phyloP scores from a whole-genome alignment of 2,797 vertebrate species.

The Alosa sapidissima region DNA sequence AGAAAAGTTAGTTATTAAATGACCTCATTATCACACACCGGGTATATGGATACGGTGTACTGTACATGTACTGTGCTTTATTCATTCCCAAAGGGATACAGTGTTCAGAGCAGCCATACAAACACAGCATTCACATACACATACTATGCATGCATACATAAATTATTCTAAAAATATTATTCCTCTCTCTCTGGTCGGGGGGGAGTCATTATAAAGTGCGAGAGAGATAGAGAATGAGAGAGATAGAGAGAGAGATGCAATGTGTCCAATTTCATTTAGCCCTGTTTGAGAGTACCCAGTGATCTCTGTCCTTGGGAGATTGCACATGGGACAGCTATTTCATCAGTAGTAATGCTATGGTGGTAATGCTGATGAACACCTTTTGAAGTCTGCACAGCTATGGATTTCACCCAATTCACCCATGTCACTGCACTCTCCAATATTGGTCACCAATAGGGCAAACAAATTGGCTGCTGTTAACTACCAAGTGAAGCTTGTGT shows the following conservation, averaged over 20 bases:
- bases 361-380: slow-evolving; percentile 12
- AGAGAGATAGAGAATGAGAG: background rate
- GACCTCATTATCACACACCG: background rate
- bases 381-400: background rate
- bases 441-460: slow-evolving; percentile 1
- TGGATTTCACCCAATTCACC: background rate
- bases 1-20: background rate
- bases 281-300: background rate
- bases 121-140: too few relatives aligned
- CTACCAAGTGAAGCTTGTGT: background rate
- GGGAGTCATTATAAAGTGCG: too few relatives aligned
- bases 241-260: background rate
- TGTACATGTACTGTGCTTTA: too few relatives aligned
- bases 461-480: background rate
- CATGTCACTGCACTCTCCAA: background rate
- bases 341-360: slow-evolving; percentile 1
- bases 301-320: slow-evolving; percentile 9
- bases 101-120: too few relatives aligned
- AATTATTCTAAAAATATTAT: too few relatives aligned
- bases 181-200: too few relatives aligned
- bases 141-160: too few relatives aligned
- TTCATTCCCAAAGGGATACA: too few relatives aligned
- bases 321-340: background rate
- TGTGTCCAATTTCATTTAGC: slow-evolving; percentile 6
- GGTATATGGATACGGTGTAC: too few relatives aligned